These are phyloP conservation scores for Apis dorsata DNA, from an alignment of 1,140 invertebrate genomes.

Conservation along the genomic window DNA sequence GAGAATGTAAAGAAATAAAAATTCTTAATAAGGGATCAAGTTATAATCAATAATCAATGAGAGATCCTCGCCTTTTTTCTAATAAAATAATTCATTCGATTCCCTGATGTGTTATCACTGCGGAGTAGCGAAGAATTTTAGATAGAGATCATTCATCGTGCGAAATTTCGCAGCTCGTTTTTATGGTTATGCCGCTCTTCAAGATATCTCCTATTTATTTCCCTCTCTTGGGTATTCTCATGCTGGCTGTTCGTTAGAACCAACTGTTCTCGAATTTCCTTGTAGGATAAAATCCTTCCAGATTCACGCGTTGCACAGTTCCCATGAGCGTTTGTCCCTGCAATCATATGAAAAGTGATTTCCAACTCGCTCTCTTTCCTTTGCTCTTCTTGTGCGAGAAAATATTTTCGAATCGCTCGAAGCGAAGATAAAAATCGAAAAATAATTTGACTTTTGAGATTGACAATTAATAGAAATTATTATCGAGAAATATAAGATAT, in stretches of 20 bases:
- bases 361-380: background rate
- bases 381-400: background rate
- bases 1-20: too few relatives aligned
- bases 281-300: slow-evolving; percentile 28
- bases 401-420: background rate
- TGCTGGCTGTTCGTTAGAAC: slow-evolving; percentile 30
- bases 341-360: slow-evolving; percentile 24
- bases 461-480: background rate
- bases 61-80: background rate
- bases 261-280: slow-evolving; percentile 30
- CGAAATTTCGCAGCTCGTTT: slow-evolving; percentile 32
- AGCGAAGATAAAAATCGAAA: background rate
- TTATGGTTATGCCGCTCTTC: slow-evolving; percentile 18
- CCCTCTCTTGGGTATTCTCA: slow-evolving; percentile 5
- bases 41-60: background rate
- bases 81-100: slow-evolving; percentile 13
- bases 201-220: slow-evolving; percentile 37
- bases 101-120: background rate
- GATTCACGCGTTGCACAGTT: background rate
- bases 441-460: background rate
- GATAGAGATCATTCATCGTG: background rate
- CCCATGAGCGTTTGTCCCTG: background rate
- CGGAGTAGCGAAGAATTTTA: background rate
- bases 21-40: background rate
- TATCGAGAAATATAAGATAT: background rate